Percentiles rank a stretch among this genome's conserved stretches.
Conservation (phyloP, 2,113 vertebrate genomes). For the Nothoprocta perdicaria region DNA sequence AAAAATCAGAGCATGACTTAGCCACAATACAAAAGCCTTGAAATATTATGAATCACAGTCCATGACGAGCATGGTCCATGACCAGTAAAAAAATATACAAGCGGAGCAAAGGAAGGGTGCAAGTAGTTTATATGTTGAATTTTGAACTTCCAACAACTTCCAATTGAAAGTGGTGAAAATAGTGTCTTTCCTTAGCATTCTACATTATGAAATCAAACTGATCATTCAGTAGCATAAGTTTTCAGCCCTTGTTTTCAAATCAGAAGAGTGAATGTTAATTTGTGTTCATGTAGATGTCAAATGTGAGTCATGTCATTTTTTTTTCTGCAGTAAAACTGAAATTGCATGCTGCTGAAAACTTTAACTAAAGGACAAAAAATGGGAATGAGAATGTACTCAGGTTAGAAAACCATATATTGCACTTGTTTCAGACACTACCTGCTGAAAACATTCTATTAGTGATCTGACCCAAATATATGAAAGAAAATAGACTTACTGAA, state of each 20-base stretch:
- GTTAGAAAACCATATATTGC: neutral
- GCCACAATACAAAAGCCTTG: neutral
- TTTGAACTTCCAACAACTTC: neutral
- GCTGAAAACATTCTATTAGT: neutral
- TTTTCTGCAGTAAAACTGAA: neutral
- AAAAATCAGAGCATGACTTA: neutral
- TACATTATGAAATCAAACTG: neutral
- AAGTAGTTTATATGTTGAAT: neutral
- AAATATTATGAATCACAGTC: neutral
- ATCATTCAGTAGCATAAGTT: neutral
- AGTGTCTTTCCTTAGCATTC: neutral
- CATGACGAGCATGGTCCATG: no score
- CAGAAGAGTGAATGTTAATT: neutral
- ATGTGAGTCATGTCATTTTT: neutral
- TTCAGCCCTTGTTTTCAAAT: neutral
- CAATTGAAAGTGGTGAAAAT: neutral
- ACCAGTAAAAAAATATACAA: neutral
- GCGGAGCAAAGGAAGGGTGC: accelerated
- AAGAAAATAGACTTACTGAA: neutral
- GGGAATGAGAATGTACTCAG: neutral
- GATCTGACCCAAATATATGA: neutral
- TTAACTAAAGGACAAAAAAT: neutral
- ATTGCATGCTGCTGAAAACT: neutral
- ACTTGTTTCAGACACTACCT: neutral
- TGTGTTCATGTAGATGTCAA: neutral